Conservation (phyloP, 2,888 invertebrate species). For the Cheilosia grossa region DNA sequence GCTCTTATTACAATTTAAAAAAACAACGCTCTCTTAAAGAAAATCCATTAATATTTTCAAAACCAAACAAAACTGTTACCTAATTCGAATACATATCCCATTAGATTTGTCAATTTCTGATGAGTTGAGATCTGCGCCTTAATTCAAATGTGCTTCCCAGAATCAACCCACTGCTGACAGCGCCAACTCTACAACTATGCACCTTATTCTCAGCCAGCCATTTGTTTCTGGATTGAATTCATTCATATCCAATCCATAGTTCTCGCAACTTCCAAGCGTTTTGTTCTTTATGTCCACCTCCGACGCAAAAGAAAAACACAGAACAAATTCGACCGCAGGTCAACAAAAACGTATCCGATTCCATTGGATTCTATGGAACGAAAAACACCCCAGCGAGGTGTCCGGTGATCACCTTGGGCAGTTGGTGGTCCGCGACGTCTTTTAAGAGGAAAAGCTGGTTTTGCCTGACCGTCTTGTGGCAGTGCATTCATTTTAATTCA, state of each 20-base stretch:
- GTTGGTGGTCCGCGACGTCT: conserved; percentile 64
- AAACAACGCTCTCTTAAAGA: too few relatives aligned
- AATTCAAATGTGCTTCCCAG: neutral
- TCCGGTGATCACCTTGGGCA: conserved; percentile 68
- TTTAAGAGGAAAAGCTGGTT: conserved; percentile 61
- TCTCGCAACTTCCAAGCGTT: conserved; percentile 30
- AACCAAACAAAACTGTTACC: neutral
- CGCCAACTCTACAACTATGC: neutral
- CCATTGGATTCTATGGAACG: conserved; percentile 61
- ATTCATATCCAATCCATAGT: conserved; percentile 64
- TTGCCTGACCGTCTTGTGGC: conserved; percentile 57
- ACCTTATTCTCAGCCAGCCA: conserved; percentile 16
- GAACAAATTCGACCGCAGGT: conserved; percentile 62
- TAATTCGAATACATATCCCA: neutral
- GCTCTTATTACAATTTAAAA: too few relatives aligned
- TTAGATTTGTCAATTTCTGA: neutral
- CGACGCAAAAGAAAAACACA: conserved; percentile 48
- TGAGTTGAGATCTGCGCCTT: too few relatives aligned
- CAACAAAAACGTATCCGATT: conserved; percentile 58
- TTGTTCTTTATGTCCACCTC: conserved; percentile 39
- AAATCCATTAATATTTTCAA: neutral
- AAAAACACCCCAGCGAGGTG: conserved; percentile 68
- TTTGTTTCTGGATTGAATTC: conserved; percentile 59
- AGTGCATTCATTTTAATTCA: conserved; percentile 68
- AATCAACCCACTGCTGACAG: neutral